Base-by-base conservation (phyloP, 1,140 invertebrate species). In the Pantala flavescens region DNA sequence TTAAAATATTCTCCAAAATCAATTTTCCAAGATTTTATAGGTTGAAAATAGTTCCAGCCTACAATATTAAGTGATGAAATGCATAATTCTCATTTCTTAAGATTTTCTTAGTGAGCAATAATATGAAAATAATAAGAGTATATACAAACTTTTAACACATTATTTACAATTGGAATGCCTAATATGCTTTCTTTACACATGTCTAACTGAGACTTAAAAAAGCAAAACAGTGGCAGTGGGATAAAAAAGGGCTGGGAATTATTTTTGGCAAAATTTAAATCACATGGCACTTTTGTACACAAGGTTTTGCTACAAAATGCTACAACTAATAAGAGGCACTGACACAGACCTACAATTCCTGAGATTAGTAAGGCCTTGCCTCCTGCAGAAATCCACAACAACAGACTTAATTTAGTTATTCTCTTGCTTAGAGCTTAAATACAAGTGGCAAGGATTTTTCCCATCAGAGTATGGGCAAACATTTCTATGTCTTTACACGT, bases 271-370 rank as follows among this genome's bases (percentile, higher is more conserved):
- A 63, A 19, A 63, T 63, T 63, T 63, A 63, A 63, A 63, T 63
- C 49, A 63, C 49, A 63, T 63, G 49, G 49, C 49, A 63, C 49
- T 63, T 63, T 63, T 63, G 49, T 63, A 63, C 49, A 63, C n/a
- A 63, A 63, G 49, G 49, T 63, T 21, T 21, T 19, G 49, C 49
- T 63, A 63, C 14, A 19, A 63, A 63, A 63, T 63, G 49, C 49
- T 63, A 63, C 12, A 63, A 63, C n/a, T 63, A 63, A 63, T 36
- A 21, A 63, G 49, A 63, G 49, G 49, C 49, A 63, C 49, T 63
- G 49, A 63, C 49, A 63, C n/a, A 63, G 49, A 63, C 49, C 49
- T 63, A 63, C n/a, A 21, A 7, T 63, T 63, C 49, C 49, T 63
- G 49, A 63, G 49, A 63, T 63, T 19, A 63, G 49, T 21, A 63